These are phyloP conservation scores for Cichlasoma orientale DNA, from an alignment of 2,797 vertebrate species.

Conservation along the genomic window DNA sequence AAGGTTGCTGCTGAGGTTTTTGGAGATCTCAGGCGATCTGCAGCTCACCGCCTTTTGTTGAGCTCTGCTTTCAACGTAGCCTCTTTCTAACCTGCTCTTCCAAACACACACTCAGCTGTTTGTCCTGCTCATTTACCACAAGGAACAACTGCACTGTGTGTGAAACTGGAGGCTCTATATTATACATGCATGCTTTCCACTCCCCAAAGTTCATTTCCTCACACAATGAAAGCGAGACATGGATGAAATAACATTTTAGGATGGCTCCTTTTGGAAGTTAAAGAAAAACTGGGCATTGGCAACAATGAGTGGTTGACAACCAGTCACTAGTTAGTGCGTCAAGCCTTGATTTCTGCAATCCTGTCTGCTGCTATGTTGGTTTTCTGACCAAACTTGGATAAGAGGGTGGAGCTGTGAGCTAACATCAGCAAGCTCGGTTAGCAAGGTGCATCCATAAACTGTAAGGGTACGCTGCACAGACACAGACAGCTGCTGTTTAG, in stretches of 20 bases:
- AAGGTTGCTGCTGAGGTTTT: background rate
- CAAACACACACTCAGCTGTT: background rate
- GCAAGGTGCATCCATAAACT: background rate
- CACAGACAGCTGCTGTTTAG: background rate
- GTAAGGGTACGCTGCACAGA: background rate
- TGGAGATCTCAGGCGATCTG: background rate
- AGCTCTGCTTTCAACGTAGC: background rate
- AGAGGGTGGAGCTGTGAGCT: background rate
- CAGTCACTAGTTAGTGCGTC: background rate
- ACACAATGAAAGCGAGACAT: slow-evolving; percentile 19
- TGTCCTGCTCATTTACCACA: slow-evolving; percentile 30
- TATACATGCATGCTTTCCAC: slow-evolving; percentile 11
- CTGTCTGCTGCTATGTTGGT: background rate
- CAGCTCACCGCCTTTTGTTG: background rate
- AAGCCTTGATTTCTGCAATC: background rate
- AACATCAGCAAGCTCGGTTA: background rate
- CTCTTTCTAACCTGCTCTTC: background rate
- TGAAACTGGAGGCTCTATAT: slow-evolving; percentile 8
- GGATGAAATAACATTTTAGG: slow-evolving; percentile 5
- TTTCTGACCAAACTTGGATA: background rate
- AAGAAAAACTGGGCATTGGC: background rate
- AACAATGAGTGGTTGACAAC: background rate
- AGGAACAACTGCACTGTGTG: slow-evolving; percentile 30
- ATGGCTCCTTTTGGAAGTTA: background rate
- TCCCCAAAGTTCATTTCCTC: slow-evolving; percentile 46